phyloP scores from a whole-genome alignment of 2,797 vertebrate genomes.

The Microctenopoma lineatum region DNA sequence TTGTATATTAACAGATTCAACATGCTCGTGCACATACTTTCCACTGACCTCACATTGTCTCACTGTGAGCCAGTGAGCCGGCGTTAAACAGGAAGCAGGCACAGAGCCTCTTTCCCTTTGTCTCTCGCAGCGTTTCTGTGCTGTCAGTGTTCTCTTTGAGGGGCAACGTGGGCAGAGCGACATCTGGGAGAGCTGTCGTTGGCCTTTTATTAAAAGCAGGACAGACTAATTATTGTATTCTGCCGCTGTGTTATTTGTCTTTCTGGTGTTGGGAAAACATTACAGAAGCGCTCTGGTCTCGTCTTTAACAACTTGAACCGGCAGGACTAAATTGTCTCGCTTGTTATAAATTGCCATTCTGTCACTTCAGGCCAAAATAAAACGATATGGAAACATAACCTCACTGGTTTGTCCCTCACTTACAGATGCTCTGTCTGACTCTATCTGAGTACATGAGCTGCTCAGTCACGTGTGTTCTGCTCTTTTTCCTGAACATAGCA shows the following conservation, averaged over 20 bases:
- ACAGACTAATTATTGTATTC: neutral
- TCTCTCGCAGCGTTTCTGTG: conserved; percentile 2
- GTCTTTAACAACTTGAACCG: neutral
- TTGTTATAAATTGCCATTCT: neutral
- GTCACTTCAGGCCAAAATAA: conserved; percentile 12
- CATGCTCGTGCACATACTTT: neutral
- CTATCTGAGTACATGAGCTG: no score
- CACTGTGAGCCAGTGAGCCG: conserved; percentile 16
- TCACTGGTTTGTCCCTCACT: neutral
- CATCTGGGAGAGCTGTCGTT: conserved; percentile 19
- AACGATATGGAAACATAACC: conserved; percentile 6
- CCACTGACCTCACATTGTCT: conserved; percentile 29
- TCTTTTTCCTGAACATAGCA: no score
- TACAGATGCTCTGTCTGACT: no score
- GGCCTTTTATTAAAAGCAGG: conserved; percentile 4
- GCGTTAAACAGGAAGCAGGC: conserved; percentile 58
- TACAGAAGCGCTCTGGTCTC: neutral
- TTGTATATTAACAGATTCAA: neutral
- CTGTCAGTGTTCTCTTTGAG: conserved; percentile 36
- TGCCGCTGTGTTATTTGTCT: neutral
- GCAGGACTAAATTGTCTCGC: neutral
- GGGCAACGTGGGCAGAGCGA: conserved; percentile 4
- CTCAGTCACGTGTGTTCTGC: no score
- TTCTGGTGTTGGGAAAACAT: neutral
- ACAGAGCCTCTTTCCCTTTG: conserved; percentile 25